phyloP scores from a whole-genome alignment of 2,888 invertebrate genomes.

The Hypena proboscidalis region DNA sequence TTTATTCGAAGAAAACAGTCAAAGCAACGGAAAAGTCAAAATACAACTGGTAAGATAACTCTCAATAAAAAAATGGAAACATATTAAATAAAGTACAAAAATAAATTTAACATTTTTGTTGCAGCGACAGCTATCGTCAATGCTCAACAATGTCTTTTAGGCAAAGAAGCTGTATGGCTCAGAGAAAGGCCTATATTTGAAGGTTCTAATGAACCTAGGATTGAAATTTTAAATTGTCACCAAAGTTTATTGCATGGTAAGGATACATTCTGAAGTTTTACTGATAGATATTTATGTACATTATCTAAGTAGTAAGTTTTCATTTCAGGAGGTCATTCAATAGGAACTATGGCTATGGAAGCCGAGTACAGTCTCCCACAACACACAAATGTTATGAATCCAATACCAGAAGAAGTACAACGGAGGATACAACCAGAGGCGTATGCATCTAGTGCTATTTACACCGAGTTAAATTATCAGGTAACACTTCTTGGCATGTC shows the following conservation, averaged over 20 bases:
- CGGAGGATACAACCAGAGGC: conserved; percentile 86
- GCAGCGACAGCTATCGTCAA: conserved; percentile 71
- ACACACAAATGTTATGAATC: conserved; percentile 66
- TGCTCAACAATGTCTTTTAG: conserved; percentile 77
- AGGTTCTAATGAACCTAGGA: conserved; percentile 75
- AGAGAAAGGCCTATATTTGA: conserved; percentile 76
- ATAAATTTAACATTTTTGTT: conserved; percentile 27
- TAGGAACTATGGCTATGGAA: conserved; percentile 78
- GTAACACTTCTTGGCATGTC: conserved; percentile 52
- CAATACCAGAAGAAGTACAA: conserved; percentile 68
- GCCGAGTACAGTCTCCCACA: conserved; percentile 80
- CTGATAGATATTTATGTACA: neutral
- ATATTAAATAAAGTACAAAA: neutral
- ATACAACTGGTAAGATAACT: conserved; percentile 62
- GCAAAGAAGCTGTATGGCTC: conserved; percentile 80
- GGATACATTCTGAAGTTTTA: conserved; percentile 14
- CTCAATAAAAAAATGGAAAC: neutral
- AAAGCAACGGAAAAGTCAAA: conserved; percentile 76
- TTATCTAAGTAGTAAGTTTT: neutral
- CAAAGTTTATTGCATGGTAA: conserved; percentile 74
- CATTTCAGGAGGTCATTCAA: conserved; percentile 68
- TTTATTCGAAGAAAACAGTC: conserved; percentile 70
- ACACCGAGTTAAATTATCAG: conserved; percentile 80
- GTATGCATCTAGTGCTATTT: conserved; percentile 90
- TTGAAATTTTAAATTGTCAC: conserved; percentile 79